Conservation (phyloP, 2,113 vertebrate genomes). For the Danio rerio region DNA sequence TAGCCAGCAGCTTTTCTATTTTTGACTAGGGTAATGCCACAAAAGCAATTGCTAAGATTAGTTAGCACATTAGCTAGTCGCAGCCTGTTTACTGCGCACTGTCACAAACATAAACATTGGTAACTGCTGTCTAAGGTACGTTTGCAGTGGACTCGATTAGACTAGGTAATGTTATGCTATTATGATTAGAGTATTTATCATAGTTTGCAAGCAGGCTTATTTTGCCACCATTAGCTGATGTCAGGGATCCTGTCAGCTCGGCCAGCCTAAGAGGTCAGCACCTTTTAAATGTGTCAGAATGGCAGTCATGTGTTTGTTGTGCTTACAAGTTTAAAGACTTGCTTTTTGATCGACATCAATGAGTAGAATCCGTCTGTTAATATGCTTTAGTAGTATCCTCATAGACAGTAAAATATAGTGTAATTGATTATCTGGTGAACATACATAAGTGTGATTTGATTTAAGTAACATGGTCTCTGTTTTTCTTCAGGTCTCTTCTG, state of each 20-base stretch:
- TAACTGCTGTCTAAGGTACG: not conserved
- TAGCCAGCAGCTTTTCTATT: conserved; percentile 16
- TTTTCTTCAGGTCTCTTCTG: conserved; percentile 56
- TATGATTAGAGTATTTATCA: not conserved
- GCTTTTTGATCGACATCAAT: not conserved
- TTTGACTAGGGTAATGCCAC: conserved; percentile 19
- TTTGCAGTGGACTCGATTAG: not conserved
- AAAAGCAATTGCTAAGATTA: conserved; percentile 38
- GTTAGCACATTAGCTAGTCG: not conserved
- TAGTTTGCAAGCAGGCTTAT: not conserved
- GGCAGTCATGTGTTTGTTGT: not conserved
- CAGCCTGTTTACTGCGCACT: conserved; percentile 3
- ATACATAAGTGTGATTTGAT: not conserved
- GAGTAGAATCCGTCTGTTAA: not conserved
- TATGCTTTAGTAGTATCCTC: not conserved
- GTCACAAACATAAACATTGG: no score
- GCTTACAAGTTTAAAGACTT: not conserved
- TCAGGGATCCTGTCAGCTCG: conserved; percentile 11
- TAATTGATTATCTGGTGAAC: not conserved
- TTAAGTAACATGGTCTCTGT: not conserved
- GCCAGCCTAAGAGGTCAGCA: not conserved
- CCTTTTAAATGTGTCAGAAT: conserved; percentile 14
- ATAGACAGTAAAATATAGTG: not conserved
- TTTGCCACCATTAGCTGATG: conserved; percentile 4
- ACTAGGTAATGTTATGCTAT: not conserved